These are phyloP conservation scores for Watsonalla binaria DNA, from an alignment of 2,888 invertebrate species.

Conservation along the genomic window DNA sequence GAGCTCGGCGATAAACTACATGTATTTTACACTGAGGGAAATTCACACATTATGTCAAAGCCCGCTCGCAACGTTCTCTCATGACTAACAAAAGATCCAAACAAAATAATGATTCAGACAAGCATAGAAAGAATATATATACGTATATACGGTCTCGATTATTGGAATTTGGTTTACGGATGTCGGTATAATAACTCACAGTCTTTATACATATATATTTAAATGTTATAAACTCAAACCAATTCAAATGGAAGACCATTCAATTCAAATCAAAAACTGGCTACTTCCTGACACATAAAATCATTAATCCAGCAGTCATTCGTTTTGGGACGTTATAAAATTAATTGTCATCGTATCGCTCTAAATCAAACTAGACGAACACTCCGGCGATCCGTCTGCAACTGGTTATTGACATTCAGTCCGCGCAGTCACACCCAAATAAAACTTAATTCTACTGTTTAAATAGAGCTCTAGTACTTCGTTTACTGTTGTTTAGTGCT, in stretches of 20 bases:
- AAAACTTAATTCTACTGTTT: constrained; percentile 47
- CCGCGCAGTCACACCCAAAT: constrained; percentile 36
- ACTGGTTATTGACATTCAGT: constrained; percentile 56
- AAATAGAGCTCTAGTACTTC: constrained; percentile 27
- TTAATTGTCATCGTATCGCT: constrained; percentile 41
- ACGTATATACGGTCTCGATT: background rate
- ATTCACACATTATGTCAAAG: constrained; percentile 39
- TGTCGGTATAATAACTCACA: background rate
- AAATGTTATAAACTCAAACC: constrained; percentile 4
- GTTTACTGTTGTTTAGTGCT: constrained; percentile 29
- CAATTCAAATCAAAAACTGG: constrained; percentile 23
- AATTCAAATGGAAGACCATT: constrained; percentile 15
- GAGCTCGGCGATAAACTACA: constrained; percentile 11
- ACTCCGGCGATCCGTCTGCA: constrained; percentile 25
- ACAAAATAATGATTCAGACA: too few relatives aligned
- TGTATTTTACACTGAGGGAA: constrained; percentile 31
- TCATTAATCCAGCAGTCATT: constrained; percentile 13
- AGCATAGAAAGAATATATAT: background rate
- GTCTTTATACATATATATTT: background rate
- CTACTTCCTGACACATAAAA: constrained; percentile 22
- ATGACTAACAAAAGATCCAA: constrained; percentile 17
- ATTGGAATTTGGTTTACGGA: background rate
- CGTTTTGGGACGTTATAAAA: constrained; percentile 28
- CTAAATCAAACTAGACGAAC: constrained; percentile 38
- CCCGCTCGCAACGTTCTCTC: constrained; percentile 17